Evolutionary conservation across 30 jellyfish, hydroid and myxozoan genomes (phyloP).

Genomic region (Pelagia noctiluca): DNA sequence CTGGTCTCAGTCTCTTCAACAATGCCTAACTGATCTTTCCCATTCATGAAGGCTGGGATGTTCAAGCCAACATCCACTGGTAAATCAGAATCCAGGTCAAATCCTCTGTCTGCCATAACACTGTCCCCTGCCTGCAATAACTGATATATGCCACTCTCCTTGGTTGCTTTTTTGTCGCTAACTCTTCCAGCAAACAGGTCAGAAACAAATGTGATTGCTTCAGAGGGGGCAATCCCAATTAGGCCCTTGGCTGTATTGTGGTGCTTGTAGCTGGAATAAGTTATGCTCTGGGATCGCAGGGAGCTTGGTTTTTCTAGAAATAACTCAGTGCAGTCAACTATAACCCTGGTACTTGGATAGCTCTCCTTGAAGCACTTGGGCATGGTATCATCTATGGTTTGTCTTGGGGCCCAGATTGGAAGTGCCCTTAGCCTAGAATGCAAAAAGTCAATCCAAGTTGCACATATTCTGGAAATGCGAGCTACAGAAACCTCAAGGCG

Average conservation of each 20-base stretch:
- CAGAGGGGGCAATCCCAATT: slow-evolving; percentile 44
- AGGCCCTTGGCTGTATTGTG: slow-evolving; percentile 48
- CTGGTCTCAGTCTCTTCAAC: slow-evolving; percentile 44
- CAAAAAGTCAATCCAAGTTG: slow-evolving; percentile 30
- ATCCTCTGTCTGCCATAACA: slow-evolving; percentile 48
- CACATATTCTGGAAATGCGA: background rate
- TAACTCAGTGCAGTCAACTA: background rate
- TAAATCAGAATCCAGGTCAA: slow-evolving; percentile 10
- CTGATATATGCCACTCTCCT: slow-evolving; percentile 13
- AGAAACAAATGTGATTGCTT: slow-evolving; percentile 39
- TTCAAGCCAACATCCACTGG: slow-evolving; percentile 14
- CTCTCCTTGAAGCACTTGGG: background rate
- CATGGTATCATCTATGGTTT: background rate
- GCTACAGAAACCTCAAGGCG: slow-evolving; percentile 1
- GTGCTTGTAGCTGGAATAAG: slow-evolving; percentile 18
- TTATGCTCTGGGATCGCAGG: background rate
- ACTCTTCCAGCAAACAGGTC: slow-evolving; percentile 40
- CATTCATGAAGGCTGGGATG: slow-evolving; percentile 30
- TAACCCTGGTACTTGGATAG: slow-evolving; percentile 15
- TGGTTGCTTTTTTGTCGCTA: slow-evolving; percentile 7
- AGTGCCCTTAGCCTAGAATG: background rate
- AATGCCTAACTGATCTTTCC: background rate
- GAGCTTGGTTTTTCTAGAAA: slow-evolving; percentile 29
- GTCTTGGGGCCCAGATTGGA: slow-evolving; percentile 9
- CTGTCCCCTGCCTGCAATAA: slow-evolving; percentile 22